Evolutionary conservation across 2,888 invertebrate species (phyloP), one percentile per base, ranked within the genome.

Genomic region (Xestia ashworthii): DNA sequence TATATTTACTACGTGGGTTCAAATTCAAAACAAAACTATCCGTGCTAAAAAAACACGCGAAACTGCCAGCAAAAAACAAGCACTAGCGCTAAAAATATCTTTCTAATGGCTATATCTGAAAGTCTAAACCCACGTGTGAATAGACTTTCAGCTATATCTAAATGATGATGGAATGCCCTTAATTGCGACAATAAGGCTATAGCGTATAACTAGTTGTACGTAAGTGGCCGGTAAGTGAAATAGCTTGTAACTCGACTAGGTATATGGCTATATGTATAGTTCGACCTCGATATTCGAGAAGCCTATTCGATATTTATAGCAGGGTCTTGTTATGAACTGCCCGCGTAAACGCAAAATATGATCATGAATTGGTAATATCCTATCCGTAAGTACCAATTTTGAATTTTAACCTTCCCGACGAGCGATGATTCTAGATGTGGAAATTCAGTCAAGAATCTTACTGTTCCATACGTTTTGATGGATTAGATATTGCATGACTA

Each of bases 161-260:
- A 74, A 74, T 41, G 46, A 41, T 74, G 12, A 80, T 74, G 41
- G n/a, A 74, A 38, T 64, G 19, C 6, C 41, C 41, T 50, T 50
- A 80, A 74, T 68, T 32, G 32, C 25, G 25, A 12, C 19, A 19
- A 32, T 64, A 8, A 46, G 25, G n/a, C 38, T 41, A 44, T 50
- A 38, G 60, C 5, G 38, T 8, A 55, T 19, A 68, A 25, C 8
- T 78, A 50, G n/a, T 41, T 64, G 38, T 78, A 16, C n/a, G 55
- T 55, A 67, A 68, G 53, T 78, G 72, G 46, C 6, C 38, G 14
- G 38, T 60, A 62, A 79, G 73, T 64, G 73, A 73, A 73, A 38
- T 53, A 48, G 41, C 67, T 68, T 80, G 80, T 72, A 50, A 11
- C 50, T 50, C n/a, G n/a, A n/a, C n/a, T n/a, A n/a, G n/a, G n/a